Base-by-base conservation (phyloP, 2,888 invertebrate genomes). In the Trilocha varians region DNA sequence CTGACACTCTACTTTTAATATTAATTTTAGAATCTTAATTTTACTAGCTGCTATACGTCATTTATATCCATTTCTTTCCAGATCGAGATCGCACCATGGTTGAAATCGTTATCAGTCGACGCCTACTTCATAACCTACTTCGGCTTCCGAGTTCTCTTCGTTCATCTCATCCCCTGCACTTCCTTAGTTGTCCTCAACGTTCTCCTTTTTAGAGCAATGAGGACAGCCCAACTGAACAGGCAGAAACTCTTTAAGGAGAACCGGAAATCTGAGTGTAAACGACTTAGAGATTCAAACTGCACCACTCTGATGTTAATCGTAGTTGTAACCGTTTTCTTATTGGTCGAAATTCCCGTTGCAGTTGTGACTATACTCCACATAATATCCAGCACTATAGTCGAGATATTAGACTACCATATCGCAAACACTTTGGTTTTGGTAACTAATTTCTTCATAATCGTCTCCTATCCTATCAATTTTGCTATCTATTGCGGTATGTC, bases 401-500 rank as follows among this genome's bases (percentile, higher is more conserved):
- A 91, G 57, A 91, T 93, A 51, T 70, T 94, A 37, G 91, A 95
- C 74, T 94, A 94, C 60, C 87, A 91, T 50, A 89, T 93, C 40
- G 93, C 93, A 13, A 93, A 93, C 65, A 88, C 92, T 15, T 87
- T 94, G 48, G 92, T 95, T 43, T 72, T 93, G 47, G 90, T 95
- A 64, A 95, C 95, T 9, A 97, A 97, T 82, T 96, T 97, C 79
- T 93, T 95, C 70, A 94, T 98, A 46, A 92, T 96, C 44, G 89
- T 96, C 33, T 95, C 95, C 37, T 97, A 97, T 76, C 96, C 96
- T 9, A 92, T 97, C 44, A 97, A 97, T 73, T 97, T 98, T 64
- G 97, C 96, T 46, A 96, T 97, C 52, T 98, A 98, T 66, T 97
- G 97, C 70, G 96, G 96, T 15, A 98, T 98, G 98, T 96, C 95